phyloP scores from a whole-genome alignment of 2,113 vertebrate genomes.

The Rhea pennata region DNA sequence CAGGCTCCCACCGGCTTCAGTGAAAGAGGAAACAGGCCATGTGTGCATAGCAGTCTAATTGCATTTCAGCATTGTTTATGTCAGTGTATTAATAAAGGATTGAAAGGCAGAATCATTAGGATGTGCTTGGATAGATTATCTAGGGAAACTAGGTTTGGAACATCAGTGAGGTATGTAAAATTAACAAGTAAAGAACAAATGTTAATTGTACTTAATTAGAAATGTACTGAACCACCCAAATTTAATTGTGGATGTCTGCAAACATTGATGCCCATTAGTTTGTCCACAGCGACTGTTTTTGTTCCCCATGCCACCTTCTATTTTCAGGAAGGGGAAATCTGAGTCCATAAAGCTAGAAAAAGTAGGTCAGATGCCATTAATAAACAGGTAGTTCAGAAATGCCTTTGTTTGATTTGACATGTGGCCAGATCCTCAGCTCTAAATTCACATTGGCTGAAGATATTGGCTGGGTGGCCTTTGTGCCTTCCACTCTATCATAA shows the following conservation, averaged over 20 bases:
- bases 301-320: conserved; percentile 34
- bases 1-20: not conserved
- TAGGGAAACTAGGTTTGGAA: conserved; percentile 24
- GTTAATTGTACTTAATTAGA: conserved; percentile 74
- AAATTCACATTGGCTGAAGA: not conserved
- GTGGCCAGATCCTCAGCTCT: not conserved
- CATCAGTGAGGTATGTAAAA: conserved; percentile 57
- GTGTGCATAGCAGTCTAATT: conserved; percentile 66
- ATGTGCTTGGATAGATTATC: conserved; percentile 42
- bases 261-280: conserved; percentile 48
- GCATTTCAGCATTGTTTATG: conserved; percentile 62
- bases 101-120: conserved; percentile 67
- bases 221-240: conserved; percentile 65
- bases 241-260: conserved; percentile 59
- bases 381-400: conserved; percentile 47
- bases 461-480: not conserved
- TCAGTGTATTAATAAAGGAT: conserved; percentile 54
- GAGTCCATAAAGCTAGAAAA: not conserved
- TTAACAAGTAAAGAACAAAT: conserved; percentile 59
- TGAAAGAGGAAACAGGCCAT: conserved; percentile 1
- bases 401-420: conserved; percentile 35
- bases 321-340: conserved; percentile 35
- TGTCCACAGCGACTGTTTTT: conserved; percentile 18
- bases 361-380: conserved; percentile 56
- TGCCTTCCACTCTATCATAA: not conserved